phyloP scores from a whole-genome alignment of 1,140 invertebrate genomes.

The Scylla paramamosain region DNA sequence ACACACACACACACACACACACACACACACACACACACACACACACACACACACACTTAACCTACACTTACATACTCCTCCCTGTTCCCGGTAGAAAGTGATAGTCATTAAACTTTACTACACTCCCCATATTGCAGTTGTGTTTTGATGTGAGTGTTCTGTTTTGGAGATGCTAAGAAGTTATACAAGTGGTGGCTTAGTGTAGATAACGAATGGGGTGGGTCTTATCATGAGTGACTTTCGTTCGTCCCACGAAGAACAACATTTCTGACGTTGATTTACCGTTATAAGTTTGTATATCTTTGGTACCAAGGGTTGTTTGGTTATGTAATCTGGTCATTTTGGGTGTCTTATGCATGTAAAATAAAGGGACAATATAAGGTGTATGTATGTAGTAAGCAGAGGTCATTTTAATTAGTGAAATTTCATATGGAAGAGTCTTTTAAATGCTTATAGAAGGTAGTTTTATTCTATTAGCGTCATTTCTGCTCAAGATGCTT shows the following conservation, averaged over 20 bases:
- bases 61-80: neutral
- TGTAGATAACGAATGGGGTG: neutral
- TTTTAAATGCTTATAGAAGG: conserved; percentile 11
- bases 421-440: neutral
- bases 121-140: conserved; percentile 18
- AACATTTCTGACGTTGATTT: neutral
- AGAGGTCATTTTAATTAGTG: neutral
- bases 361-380: conserved; percentile 2
- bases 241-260: neutral
- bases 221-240: neutral
- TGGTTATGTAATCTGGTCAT: conserved; percentile 22
- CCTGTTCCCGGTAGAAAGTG: neutral
- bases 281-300: conserved; percentile 1
- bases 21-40: conserved; percentile 20
- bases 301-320: conserved; percentile 5
- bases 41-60: neutral
- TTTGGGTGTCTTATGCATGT: conserved; percentile 8
- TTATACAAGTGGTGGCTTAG: neutral
- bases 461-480: neutral
- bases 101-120: neutral
- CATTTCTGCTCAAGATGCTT: conserved; percentile 13
- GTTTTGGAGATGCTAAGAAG: neutral
- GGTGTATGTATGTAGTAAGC: conserved; percentile 14
- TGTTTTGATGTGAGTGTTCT: neutral
- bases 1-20: conserved; percentile 20